These are phyloP conservation scores for Lepidurus apus DNA, from an alignment of 1,140 invertebrate genomes.

Conservation along the genomic window DNA sequence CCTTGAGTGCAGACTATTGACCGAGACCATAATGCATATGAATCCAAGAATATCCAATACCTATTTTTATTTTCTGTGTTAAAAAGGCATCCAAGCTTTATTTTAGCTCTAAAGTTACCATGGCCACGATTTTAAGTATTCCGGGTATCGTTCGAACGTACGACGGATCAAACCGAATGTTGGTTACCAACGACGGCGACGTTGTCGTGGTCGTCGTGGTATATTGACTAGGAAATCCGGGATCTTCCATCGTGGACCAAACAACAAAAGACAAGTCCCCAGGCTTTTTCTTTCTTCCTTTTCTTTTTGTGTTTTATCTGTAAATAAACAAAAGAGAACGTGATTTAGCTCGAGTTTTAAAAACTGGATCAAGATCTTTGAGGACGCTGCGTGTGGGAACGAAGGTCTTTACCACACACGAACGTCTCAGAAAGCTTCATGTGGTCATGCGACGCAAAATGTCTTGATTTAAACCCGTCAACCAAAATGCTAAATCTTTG, in stretches of 20 bases:
- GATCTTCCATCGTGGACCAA: conserved; percentile 23
- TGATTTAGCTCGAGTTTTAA: neutral
- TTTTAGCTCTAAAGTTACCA: conserved; percentile 56
- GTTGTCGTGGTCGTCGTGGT: conserved; percentile 63
- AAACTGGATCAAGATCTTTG: neutral
- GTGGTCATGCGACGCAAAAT: neutral
- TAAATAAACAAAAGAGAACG: neutral
- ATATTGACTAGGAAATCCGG: conserved; percentile 33
- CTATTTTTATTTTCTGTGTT: conserved; percentile 50
- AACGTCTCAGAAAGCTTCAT: neutral
- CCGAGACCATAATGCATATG: conserved; percentile 67
- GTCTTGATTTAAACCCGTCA: neutral
- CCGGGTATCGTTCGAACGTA: conserved; percentile 68
- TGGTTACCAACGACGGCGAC: conserved; percentile 60
- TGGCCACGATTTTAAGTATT: conserved; percentile 67
- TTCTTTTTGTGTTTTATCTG: neutral
- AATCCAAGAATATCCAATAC: conserved; percentile 70
- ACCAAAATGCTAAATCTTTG: neutral
- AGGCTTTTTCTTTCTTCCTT: no score
- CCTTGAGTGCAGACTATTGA: conserved; percentile 48
- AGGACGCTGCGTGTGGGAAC: neutral
- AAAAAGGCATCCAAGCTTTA: neutral
- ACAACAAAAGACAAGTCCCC: no score
- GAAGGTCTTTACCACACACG: neutral
- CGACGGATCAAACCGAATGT: conserved; percentile 62